phyloP scores from a whole-genome alignment of 1,140 invertebrate species.

The Brachionus calyciflorus region DNA sequence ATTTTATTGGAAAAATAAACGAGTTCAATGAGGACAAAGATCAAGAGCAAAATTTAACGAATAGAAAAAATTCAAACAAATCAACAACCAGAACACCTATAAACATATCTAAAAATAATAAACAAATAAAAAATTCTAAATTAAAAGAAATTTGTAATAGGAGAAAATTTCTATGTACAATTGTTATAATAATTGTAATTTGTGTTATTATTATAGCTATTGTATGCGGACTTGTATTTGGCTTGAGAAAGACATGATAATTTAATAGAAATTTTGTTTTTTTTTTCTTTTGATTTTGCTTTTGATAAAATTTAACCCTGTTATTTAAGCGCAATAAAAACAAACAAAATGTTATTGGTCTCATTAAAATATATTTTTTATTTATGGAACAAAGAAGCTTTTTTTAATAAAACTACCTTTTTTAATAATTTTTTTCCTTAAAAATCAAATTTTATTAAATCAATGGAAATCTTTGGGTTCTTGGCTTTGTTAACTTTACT shows the following conservation, averaged over 20 bases:
- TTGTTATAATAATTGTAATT: not conserved
- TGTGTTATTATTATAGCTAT: not conserved
- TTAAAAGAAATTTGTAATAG: not conserved
- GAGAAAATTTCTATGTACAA: constrained; percentile 12
- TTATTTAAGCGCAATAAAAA: too few species aligned
- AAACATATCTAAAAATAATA: not conserved
- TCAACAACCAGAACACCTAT: not conserved
- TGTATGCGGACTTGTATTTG: constrained; percentile 2
- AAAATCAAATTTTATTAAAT: too few species aligned
- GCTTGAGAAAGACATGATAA: not conserved
- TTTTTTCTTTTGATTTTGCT: too few species aligned
- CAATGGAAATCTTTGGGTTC: too few species aligned
- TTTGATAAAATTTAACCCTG: not conserved
- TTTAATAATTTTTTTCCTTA: too few species aligned
- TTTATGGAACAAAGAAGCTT: too few species aligned
- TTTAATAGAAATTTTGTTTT: not conserved
- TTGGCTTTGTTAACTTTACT: too few species aligned
- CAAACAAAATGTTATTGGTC: too few species aligned
- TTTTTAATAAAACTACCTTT: too few species aligned
- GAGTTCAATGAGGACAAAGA: not conserved
- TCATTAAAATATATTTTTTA: too few species aligned
- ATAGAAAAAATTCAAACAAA: not conserved
- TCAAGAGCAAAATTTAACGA: not conserved
- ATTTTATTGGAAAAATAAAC: not conserved
- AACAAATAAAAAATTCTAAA: not conserved